These are phyloP conservation scores for Eulithis testata DNA, from an alignment of 2,888 invertebrate species.

Conservation along the genomic window DNA sequence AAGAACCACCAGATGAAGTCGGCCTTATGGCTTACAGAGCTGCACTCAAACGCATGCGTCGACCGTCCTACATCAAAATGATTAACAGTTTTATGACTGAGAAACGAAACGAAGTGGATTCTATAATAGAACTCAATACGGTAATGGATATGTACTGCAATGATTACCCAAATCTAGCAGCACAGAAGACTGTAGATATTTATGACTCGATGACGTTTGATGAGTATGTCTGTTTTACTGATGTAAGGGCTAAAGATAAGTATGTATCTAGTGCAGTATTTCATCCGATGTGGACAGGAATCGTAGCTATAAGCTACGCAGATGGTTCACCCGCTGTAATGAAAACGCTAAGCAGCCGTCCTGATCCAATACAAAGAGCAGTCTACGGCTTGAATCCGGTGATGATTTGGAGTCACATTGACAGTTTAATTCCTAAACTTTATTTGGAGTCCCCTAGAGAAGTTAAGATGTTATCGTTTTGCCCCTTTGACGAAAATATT, in stretches of 20 bases:
- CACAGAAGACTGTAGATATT: slow-evolving; percentile 58
- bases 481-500: slow-evolving; percentile 88
- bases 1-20: slow-evolving; percentile 59
- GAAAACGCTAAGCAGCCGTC: slow-evolving; percentile 66
- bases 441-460: slow-evolving; percentile 88
- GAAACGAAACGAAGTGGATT: slow-evolving; percentile 61
- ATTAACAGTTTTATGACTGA: slow-evolving; percentile 61
- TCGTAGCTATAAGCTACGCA: slow-evolving; percentile 87
- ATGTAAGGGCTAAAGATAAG: slow-evolving; percentile 87
- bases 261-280: slow-evolving; percentile 87
- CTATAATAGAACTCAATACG: slow-evolving; percentile 73
- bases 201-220: slow-evolving; percentile 71
- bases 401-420: slow-evolving; percentile 90
- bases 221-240: slow-evolving; percentile 87
- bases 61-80: slow-evolving; percentile 68
- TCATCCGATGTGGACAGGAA: slow-evolving; percentile 89
- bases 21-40: slow-evolving; percentile 62
- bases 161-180: slow-evolving; percentile 83
- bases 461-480: slow-evolving; percentile 87
- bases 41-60: slow-evolving; percentile 64
- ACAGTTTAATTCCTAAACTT: slow-evolving; percentile 88
- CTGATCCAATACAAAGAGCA: slow-evolving; percentile 81
- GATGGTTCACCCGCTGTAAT: slow-evolving; percentile 81
- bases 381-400: slow-evolving; percentile 87
- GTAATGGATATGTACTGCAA: slow-evolving; percentile 86